Conservation (phyloP, 2,888 invertebrate species). For the Ecliptopera silaceata region DNA sequence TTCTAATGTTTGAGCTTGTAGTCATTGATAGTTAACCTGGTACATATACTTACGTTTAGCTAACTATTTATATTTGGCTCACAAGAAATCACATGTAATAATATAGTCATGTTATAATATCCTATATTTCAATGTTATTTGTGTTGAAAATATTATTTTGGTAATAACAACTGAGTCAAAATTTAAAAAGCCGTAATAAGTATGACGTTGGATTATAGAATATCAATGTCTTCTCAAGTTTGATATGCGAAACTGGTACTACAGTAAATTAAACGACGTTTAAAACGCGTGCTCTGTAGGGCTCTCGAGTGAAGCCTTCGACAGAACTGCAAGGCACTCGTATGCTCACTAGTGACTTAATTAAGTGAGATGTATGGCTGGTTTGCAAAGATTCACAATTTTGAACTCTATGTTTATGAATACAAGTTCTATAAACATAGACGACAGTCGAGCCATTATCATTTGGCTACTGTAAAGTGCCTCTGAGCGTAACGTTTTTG, state of each 20-base stretch:
- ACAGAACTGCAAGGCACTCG: constrained; percentile 30
- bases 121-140: no score
- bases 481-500: constrained; percentile 29
- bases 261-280: constrained; percentile 34
- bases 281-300: constrained; percentile 44
- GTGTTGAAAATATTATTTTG: no score
- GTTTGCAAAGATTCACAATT: constrained; percentile 16
- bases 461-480: constrained; percentile 40
- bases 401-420: constrained; percentile 25
- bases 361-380: constrained; percentile 44
- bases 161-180: no score
- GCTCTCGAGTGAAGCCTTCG: constrained; percentile 40
- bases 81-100: no score
- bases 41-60: no score
- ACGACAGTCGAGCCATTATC: constrained; percentile 39
- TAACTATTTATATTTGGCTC: no score
- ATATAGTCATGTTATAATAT: no score
- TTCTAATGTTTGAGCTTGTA: no score
- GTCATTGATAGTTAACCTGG: no score
- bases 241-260: constrained; percentile 1
- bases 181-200: no score
- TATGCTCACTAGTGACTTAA: constrained; percentile 45
- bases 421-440: constrained; percentile 13
- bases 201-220: neutral
- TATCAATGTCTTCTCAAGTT: neutral